Evolutionary conservation across 2,113 vertebrate genomes (phyloP).

Genomic region (Delphinapterus leucas): DNA sequence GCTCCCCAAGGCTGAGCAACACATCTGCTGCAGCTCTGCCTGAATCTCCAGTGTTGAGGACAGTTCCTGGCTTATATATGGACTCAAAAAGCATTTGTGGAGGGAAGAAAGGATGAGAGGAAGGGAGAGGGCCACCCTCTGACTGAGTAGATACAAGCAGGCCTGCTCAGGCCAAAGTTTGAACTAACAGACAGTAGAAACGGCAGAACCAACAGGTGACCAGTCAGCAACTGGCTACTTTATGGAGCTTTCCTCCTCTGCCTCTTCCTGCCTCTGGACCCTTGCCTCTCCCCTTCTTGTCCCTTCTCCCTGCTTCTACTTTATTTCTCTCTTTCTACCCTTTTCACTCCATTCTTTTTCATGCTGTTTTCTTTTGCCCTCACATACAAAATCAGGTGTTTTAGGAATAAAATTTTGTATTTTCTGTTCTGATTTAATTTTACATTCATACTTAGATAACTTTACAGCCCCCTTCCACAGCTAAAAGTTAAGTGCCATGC

Average conservation of each 20-base stretch:
- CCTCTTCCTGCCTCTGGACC: not conserved
- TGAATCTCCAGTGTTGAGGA: not conserved
- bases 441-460: not conserved
- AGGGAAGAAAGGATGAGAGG: not conserved
- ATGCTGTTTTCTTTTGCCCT: slow-evolving; percentile 2
- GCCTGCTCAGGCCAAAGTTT: not conserved
- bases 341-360: not conserved
- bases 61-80: not conserved
- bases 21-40: not conserved
- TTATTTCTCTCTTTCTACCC: not conserved
- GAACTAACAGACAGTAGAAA: not conserved
- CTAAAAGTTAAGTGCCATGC: not conserved
- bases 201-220: not conserved
- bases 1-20: not conserved
- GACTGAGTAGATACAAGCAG: too few relatives aligned
- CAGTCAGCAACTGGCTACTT: not conserved
- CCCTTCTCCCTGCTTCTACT: not conserved
- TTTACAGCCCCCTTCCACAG: not conserved
- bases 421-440: not conserved
- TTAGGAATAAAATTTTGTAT: not conserved
- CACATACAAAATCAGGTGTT: not conserved
- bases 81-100: not conserved
- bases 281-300: not conserved
- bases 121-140: not conserved
- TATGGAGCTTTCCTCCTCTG: not conserved